Percentiles rank a stretch among this genome's conserved stretches.
Evolutionary conservation across 2,888 invertebrate species (phyloP).

Genomic region (Siphonodentalium dalli): DNA sequence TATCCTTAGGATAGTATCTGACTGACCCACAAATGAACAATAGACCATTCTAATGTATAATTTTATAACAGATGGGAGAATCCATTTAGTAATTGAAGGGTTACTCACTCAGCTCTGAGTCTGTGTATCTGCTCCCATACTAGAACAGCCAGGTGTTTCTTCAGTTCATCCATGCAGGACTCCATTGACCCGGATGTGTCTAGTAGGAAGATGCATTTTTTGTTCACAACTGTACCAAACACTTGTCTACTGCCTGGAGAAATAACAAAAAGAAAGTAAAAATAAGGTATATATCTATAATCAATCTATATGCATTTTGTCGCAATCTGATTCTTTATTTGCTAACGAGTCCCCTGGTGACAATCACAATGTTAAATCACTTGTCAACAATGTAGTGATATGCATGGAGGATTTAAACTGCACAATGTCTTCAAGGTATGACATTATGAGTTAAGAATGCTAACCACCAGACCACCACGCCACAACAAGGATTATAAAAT

Average conservation of each 20-base stretch:
- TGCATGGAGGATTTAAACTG: too few relatives aligned
- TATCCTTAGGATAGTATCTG: too few relatives aligned
- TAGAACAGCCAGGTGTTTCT: conserved; percentile 61
- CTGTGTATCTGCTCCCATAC: conserved; percentile 65
- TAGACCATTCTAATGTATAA: too few relatives aligned
- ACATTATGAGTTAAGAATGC: too few relatives aligned
- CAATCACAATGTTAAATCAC: too few relatives aligned
- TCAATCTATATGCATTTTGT: background rate
- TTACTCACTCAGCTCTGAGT: conserved; percentile 49
- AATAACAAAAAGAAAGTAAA: background rate
- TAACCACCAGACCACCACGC: too few relatives aligned
- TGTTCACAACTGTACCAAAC: conserved; percentile 63
- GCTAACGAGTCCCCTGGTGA: too few relatives aligned
- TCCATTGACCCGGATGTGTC: conserved; percentile 66
- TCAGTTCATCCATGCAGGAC: conserved; percentile 61
- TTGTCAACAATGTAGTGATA: too few relatives aligned
- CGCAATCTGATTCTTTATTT: background rate
- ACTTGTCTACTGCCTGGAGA: conserved; percentile 58
- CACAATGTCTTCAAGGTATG: too few relatives aligned
- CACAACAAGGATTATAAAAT: too few relatives aligned
- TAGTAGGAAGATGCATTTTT: conserved; percentile 57
- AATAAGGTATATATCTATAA: background rate
- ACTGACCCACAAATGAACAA: too few relatives aligned
- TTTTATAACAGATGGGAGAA: too few relatives aligned
- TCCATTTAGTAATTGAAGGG: background rate